A percentile compares a stretch with the other conserved stretches of the same genome.
Evolutionary conservation across 1,140 invertebrate genomes (phyloP).

Genomic region (Acromyrmex heyeri): DNA sequence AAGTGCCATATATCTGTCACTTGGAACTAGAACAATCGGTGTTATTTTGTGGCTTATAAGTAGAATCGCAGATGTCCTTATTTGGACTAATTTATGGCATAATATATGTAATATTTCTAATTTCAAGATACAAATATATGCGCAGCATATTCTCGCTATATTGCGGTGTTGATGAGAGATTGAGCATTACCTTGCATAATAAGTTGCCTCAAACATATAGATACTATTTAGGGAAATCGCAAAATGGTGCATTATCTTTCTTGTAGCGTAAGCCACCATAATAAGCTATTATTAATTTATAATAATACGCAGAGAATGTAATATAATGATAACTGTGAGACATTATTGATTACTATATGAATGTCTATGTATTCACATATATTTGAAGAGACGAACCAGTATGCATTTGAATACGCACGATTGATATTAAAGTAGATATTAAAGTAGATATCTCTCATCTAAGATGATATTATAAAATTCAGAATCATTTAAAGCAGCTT

Average conservation of each 20-base stretch:
- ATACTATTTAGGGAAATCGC: slow-evolving; percentile 65
- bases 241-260: slow-evolving; percentile 73
- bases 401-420: slow-evolving; percentile 65
- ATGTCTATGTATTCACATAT: slow-evolving; percentile 76
- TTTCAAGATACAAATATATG: slow-evolving; percentile 50
- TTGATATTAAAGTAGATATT: slow-evolving; percentile 45
- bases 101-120: slow-evolving; percentile 40
- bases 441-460: slow-evolving; percentile 48
- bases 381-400: slow-evolving; percentile 62
- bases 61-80: slow-evolving; percentile 27
- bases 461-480: slow-evolving; percentile 53
- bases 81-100: slow-evolving; percentile 8
- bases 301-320: slow-evolving; percentile 66
- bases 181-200: slow-evolving; percentile 44
- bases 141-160: slow-evolving; percentile 20
- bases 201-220: slow-evolving; percentile 47
- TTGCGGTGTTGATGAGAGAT: slow-evolving; percentile 30
- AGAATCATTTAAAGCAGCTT: slow-evolving; percentile 57
- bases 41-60: slow-evolving; percentile 47
- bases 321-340: slow-evolving; percentile 69
- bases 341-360: slow-evolving; percentile 66
- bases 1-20: slow-evolving; percentile 46
- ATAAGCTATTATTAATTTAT: slow-evolving; percentile 69
- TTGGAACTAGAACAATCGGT: slow-evolving; percentile 26
- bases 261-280: slow-evolving; percentile 56